phyloP scores from a whole-genome alignment of 2,113 vertebrate genomes.

The Lophochroa leadbeateri region DNA sequence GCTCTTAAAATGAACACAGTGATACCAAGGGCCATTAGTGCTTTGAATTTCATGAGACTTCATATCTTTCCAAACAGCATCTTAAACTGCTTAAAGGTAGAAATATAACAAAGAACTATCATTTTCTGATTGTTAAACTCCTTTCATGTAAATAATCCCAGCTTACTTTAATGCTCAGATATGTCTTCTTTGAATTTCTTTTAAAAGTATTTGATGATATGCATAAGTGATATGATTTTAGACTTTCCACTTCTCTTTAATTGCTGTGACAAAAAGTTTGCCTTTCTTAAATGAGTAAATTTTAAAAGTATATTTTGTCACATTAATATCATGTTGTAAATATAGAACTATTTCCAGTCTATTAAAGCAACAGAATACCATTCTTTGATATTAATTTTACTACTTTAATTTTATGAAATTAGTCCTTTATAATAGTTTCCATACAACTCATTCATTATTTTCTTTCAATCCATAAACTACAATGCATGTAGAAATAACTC shows the following conservation, averaged over 20 bases:
- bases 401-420: not conserved
- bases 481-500: too few species aligned
- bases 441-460: too few species aligned
- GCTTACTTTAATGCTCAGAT: not conserved
- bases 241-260: not conserved
- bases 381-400: not conserved
- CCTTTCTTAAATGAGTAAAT: not conserved
- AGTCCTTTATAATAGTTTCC: not conserved
- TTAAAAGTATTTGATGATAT: not conserved
- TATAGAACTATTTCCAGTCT: not conserved
- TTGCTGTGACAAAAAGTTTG: not conserved
- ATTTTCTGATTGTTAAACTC: conserved; percentile 37
- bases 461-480: too few species aligned
- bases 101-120: conserved; percentile 49
- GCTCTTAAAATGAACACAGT: conserved; percentile 76
- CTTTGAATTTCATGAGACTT: conserved; percentile 65
- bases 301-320: not conserved
- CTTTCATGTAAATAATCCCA: conserved; percentile 30
- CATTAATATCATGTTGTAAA: not conserved
- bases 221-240: not conserved
- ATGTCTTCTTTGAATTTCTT: conserved; percentile 3
- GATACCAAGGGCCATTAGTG: conserved; percentile 66
- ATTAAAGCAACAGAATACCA: not conserved
- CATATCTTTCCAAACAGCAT: conserved; percentile 46
- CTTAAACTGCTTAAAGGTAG: conserved; percentile 34